Evolutionary conservation across 2,113 vertebrate genomes (phyloP).

Genomic region (Collichthys lucidus): DNA sequence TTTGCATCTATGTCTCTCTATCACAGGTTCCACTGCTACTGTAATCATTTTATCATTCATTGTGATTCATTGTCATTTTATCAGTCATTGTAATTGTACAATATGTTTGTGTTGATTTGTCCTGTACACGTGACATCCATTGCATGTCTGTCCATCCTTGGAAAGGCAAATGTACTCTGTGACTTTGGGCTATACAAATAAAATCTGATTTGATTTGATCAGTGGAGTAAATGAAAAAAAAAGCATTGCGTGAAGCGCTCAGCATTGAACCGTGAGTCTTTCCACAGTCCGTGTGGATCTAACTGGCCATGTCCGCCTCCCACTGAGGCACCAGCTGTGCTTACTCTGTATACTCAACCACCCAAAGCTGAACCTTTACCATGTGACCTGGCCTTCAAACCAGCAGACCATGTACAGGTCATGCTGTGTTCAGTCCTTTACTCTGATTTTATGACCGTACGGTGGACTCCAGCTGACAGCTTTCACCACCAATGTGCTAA

Average conservation of each 20-base stretch:
- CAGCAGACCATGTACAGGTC: constrained; percentile 37
- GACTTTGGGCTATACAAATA: too few relatives aligned
- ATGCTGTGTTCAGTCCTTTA: neutral
- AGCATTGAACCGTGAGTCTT: neutral
- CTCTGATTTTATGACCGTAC: constrained; percentile 32
- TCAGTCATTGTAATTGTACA: too few relatives aligned
- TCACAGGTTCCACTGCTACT: too few relatives aligned
- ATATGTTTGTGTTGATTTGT: too few relatives aligned
- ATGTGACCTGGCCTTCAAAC: constrained; percentile 33
- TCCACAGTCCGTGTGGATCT: constrained; percentile 1
- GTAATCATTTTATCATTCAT: too few relatives aligned
- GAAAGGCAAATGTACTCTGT: too few relatives aligned
- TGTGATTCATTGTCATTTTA: too few relatives aligned
- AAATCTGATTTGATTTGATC: too few relatives aligned
- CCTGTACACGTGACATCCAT: too few relatives aligned
- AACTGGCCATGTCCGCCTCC: constrained; percentile 20
- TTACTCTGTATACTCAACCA: neutral
- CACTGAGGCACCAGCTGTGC: constrained; percentile 43
- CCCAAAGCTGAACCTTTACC: constrained; percentile 26
- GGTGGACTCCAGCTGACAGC: neutral
- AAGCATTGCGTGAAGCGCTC: neutral
- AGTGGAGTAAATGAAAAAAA: constrained; percentile 1
- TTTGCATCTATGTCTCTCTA: too few relatives aligned
- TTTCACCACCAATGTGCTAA: neutral
- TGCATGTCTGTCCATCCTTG: too few relatives aligned